Conservation (phyloP, 2,888 invertebrate species). For the Iphiclides podalirius region DNA sequence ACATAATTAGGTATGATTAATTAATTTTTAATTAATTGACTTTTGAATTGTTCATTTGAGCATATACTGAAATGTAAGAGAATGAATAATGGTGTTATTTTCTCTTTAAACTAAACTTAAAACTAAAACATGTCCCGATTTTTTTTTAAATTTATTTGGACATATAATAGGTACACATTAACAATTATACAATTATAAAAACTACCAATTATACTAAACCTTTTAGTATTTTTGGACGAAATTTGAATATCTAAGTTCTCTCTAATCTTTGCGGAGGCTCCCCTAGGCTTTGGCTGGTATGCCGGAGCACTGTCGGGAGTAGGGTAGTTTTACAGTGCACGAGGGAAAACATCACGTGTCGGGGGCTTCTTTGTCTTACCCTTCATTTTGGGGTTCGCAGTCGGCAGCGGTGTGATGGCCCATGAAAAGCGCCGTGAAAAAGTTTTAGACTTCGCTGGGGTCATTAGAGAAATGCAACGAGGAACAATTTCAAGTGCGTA, state of each 20-base stretch:
- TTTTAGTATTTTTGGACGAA: too few species aligned
- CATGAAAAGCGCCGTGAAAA: conserved; percentile 37
- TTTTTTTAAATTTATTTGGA: too few species aligned
- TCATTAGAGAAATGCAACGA: conserved; percentile 19
- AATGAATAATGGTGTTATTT: too few species aligned
- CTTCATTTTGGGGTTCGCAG: conserved; percentile 52
- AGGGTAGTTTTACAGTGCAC: conserved; percentile 75
- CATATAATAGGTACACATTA: too few species aligned
- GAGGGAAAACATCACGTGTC: conserved; percentile 71
- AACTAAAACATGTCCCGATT: too few species aligned
- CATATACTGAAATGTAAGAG: not conserved
- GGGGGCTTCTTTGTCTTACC: conserved; percentile 50
- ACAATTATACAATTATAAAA: too few species aligned
- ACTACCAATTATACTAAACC: too few species aligned
- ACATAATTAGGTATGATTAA: too few species aligned
- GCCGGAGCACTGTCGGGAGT: conserved; percentile 51
- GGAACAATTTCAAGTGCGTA: conserved; percentile 14
- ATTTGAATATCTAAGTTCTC: not conserved
- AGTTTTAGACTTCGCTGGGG: conserved; percentile 20
- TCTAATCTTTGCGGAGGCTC: conserved; percentile 44
- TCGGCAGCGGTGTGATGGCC: too few species aligned
- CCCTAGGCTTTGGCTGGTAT: conserved; percentile 57
- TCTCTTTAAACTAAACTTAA: too few species aligned
- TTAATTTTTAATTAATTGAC: too few species aligned
- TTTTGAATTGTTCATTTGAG: too few species aligned